Percentiles rank a stretch among this genome's conserved stretches.
These are phyloP conservation scores for Atopsyche davidsoni DNA, from an alignment of 1,140 invertebrate species.

Conservation along the genomic window DNA sequence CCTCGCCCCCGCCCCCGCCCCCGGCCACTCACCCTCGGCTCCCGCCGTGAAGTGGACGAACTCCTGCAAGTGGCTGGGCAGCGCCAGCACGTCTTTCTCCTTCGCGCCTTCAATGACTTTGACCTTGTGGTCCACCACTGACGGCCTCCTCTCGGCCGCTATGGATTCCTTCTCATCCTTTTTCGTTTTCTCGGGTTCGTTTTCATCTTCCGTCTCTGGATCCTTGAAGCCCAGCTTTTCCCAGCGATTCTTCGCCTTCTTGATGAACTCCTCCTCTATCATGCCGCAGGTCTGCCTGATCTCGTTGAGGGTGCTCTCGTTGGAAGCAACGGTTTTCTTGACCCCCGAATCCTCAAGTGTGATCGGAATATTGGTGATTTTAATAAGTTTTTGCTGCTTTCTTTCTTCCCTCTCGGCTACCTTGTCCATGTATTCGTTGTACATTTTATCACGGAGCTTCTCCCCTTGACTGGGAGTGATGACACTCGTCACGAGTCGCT, in stretches of 20 bases:
- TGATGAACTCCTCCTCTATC: constrained; percentile 68
- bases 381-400: constrained; percentile 70
- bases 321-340: constrained; percentile 26
- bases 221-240: constrained; percentile 53
- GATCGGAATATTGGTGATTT: constrained; percentile 49
- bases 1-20: constrained; percentile 49
- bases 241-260: constrained; percentile 56
- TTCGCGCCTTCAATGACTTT: constrained; percentile 56
- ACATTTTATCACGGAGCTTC: constrained; percentile 69
- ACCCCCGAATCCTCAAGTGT: neutral
- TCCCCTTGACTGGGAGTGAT: constrained; percentile 53
- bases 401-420: constrained; percentile 71
- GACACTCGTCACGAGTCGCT: constrained; percentile 30
- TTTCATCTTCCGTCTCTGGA: constrained; percentile 49
- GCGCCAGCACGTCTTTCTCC: constrained; percentile 51
- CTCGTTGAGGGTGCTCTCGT: constrained; percentile 31
- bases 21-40: constrained; percentile 47
- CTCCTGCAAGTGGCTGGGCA: constrained; percentile 70
- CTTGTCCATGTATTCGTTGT: constrained; percentile 73
- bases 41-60: constrained; percentile 59
- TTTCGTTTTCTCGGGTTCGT: constrained; percentile 33
- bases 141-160: constrained; percentile 41
- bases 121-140: constrained; percentile 48
- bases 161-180: constrained; percentile 31
- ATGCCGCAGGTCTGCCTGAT: constrained; percentile 47